A percentile compares a stretch with the other conserved stretches of the same genome.
Conservation (phyloP, 1,140 invertebrate genomes). For the Spodoptera frugiperda region DNA sequence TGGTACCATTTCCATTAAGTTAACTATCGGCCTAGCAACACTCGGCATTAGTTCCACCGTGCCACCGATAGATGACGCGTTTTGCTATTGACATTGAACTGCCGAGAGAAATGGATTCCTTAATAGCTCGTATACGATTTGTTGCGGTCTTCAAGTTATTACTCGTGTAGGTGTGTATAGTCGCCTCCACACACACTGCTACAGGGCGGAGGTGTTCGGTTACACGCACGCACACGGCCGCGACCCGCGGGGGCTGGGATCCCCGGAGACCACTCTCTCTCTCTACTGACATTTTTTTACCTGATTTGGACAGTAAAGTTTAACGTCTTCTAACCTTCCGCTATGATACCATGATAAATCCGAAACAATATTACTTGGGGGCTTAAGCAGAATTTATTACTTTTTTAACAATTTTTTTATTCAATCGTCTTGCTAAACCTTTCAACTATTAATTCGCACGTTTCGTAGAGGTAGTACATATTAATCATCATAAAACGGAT, state of each 20-base stretch:
- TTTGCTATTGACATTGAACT: conserved; percentile 23
- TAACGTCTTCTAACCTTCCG: too few species aligned
- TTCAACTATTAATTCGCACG: too few species aligned
- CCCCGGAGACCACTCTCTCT: too few species aligned
- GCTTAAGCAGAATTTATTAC: too few species aligned
- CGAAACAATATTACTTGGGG: too few species aligned
- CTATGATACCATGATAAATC: too few species aligned
- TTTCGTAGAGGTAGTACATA: too few species aligned
- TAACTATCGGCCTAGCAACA: conserved; percentile 31
- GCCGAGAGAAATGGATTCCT: conserved; percentile 10
- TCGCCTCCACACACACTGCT: neutral
- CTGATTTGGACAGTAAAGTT: conserved; percentile 6
- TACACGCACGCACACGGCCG: neutral
- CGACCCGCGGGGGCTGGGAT: too few species aligned
- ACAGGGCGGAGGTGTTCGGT: neutral
- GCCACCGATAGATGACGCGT: neutral
- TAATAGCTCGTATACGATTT: conserved; percentile 4
- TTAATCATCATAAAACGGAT: too few species aligned
- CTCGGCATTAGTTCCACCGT: conserved; percentile 1
- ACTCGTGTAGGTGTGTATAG: neutral
- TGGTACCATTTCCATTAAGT: conserved; percentile 30
- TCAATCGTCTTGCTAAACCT: too few species aligned
- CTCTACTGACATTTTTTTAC: neutral
- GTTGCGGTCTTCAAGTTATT: neutral
- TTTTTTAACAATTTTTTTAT: too few species aligned